Percentiles rank a stretch among this genome's conserved stretches.
These are phyloP conservation scores for Philereme vetulata DNA, from an alignment of 2,888 invertebrate genomes.

Conservation along the genomic window DNA sequence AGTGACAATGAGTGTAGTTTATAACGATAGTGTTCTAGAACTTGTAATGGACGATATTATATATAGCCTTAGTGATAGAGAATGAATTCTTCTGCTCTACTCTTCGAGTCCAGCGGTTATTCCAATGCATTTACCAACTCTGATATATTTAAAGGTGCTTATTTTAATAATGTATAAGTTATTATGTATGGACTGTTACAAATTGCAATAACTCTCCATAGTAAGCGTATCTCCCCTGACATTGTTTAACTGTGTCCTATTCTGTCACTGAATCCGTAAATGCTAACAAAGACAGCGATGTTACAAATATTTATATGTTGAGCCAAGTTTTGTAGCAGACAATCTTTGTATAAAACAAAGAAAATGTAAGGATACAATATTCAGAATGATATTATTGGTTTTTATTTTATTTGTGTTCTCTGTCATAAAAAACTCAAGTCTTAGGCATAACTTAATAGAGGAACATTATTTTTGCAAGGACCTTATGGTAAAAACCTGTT, in stretches of 20 bases:
- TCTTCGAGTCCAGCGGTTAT: background rate
- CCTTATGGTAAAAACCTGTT: slow-evolving; percentile 3
- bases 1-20: slow-evolving; percentile 11
- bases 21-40: slow-evolving; percentile 10
- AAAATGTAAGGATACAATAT: slow-evolving; percentile 8
- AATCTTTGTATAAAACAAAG: slow-evolving; percentile 18
- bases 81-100: background rate
- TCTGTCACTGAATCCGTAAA: no score
- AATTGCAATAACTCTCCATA: no score
- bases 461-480: slow-evolving; percentile 3
- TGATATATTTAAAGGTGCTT: background rate
- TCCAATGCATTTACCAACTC: background rate
- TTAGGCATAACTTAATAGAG: no score
- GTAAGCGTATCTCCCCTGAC: background rate
- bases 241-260: background rate
- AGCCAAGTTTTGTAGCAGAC: slow-evolving; percentile 6
- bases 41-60: slow-evolving; percentile 9
- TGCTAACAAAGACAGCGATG: background rate
- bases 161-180: no score
- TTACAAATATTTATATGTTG: background rate
- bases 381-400: background rate
- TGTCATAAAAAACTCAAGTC: background rate
- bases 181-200: no score
- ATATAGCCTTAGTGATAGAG: background rate
- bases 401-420: background rate